phyloP scores from a whole-genome alignment of 2,888 invertebrate species.

The Epinotia demarniana region DNA sequence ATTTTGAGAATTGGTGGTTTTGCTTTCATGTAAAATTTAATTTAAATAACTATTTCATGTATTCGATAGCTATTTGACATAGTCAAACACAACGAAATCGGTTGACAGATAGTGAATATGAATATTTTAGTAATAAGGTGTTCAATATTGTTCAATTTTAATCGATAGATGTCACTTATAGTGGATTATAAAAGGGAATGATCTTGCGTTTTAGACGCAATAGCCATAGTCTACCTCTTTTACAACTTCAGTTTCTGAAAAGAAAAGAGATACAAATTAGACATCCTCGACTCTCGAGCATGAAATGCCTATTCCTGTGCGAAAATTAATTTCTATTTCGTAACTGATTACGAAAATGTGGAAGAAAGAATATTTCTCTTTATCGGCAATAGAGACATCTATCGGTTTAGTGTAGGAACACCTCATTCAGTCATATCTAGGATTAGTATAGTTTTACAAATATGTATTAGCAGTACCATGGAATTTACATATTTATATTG shows the following conservation, averaged over 20 bases:
- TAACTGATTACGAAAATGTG: background rate
- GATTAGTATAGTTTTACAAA: slow-evolving; percentile 35
- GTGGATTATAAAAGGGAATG: background rate
- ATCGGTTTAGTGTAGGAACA: slow-evolving; percentile 15
- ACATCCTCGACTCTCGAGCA: background rate
- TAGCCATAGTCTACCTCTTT: too few species aligned
- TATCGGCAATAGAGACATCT: slow-evolving; percentile 3
- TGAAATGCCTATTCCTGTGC: background rate
- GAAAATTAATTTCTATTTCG: background rate
- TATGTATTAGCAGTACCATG: slow-evolving; percentile 43
- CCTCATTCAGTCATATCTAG: slow-evolving; percentile 43
- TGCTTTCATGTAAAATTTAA: background rate
- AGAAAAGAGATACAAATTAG: background rate
- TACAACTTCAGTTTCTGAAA: background rate
- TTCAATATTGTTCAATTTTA: background rate
- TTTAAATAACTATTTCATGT: slow-evolving; percentile 1
- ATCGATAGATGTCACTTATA: background rate
- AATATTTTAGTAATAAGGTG: slow-evolving; percentile 2
- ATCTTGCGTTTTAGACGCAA: background rate
- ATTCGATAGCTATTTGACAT: slow-evolving; percentile 9
- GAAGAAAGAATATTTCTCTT: background rate
- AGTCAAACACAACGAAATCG: slow-evolving; percentile 37
- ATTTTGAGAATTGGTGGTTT: background rate
- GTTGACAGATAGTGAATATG: slow-evolving; percentile 11
- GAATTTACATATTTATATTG: slow-evolving; percentile 42